A percentile compares a stretch with the other conserved stretches of the same genome.
Evolutionary conservation across 2,888 invertebrate species (phyloP).

Genomic region (Chirona hameri): DNA sequence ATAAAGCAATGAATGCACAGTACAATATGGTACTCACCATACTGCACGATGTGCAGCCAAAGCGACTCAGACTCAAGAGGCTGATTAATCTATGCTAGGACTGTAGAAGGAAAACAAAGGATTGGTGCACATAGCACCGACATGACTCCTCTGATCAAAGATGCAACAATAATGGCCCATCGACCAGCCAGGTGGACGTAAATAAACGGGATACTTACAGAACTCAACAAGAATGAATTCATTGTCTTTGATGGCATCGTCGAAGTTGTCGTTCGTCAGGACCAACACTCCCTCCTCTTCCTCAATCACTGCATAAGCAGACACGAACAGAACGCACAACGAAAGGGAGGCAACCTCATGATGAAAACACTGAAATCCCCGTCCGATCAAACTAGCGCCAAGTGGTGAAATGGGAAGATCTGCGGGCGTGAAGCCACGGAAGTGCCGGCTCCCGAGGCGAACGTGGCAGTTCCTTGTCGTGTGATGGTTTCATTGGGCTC

Average conservation of each 20-base stretch:
- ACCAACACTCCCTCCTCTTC: conserved; percentile 81
- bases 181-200: neutral
- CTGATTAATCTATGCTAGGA: too few relatives aligned
- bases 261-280: conserved; percentile 82
- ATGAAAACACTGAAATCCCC: neutral
- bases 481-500: neutral
- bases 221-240: conserved; percentile 93
- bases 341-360: neutral
- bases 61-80: too few relatives aligned
- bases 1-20: too few relatives aligned
- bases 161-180: too few relatives aligned
- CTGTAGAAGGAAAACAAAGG: too few relatives aligned
- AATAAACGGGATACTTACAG: conserved; percentile 70
- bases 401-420: neutral
- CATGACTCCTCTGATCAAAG: too few relatives aligned
- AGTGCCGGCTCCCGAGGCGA: neutral
- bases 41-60: too few relatives aligned
- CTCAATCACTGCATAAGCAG: conserved; percentile 1
- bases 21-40: too few relatives aligned
- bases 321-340: neutral
- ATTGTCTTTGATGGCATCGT: conserved; percentile 69
- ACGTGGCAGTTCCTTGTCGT: conserved; percentile 27
- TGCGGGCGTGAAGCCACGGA: neutral
- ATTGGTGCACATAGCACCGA: too few relatives aligned
- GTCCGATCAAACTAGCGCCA: neutral